A percentile compares a stretch with the other conserved stretches of the same genome.
Conservation (phyloP, 92 coral and sea anemone species). For the Siderastrea radians region DNA sequence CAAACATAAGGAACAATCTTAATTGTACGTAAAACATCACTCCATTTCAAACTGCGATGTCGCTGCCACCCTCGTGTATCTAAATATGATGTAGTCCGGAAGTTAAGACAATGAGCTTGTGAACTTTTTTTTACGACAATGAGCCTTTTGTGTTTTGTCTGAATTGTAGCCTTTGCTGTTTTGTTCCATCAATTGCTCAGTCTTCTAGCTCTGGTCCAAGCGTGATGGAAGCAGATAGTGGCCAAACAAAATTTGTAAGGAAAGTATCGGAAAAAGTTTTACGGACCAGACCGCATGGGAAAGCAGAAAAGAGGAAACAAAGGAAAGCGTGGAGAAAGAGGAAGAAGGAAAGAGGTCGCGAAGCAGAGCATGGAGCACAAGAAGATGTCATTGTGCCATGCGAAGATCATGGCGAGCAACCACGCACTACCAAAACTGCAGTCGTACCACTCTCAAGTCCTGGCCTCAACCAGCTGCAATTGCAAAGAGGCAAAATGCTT, state of each 20-base stretch:
- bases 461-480: too few species aligned
- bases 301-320: constrained; percentile 7
- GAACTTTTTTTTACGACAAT: not conserved
- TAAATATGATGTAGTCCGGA: not conserved
- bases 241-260: not conserved
- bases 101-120: constrained; percentile 1
- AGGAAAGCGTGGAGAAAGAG: not conserved
- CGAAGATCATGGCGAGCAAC: too few species aligned
- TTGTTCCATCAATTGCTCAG: too few species aligned
- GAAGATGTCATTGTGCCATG: not conserved
- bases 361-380: not conserved
- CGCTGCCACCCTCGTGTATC: not conserved
- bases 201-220: not conserved
- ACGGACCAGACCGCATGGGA: not conserved
- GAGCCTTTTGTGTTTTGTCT: not conserved
- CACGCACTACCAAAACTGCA: too few species aligned
- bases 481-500: too few species aligned
- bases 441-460: too few species aligned
- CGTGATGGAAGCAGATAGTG: not conserved
- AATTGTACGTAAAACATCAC: not conserved
- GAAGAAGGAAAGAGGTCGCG: not conserved
- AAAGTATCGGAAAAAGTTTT: not conserved
- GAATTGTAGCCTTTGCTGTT: too few species aligned
- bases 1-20: constrained; percentile 1
- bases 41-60: not conserved